phyloP scores from a whole-genome alignment of 2,113 vertebrate species.

The Plecturocebus donacophilus region DNA sequence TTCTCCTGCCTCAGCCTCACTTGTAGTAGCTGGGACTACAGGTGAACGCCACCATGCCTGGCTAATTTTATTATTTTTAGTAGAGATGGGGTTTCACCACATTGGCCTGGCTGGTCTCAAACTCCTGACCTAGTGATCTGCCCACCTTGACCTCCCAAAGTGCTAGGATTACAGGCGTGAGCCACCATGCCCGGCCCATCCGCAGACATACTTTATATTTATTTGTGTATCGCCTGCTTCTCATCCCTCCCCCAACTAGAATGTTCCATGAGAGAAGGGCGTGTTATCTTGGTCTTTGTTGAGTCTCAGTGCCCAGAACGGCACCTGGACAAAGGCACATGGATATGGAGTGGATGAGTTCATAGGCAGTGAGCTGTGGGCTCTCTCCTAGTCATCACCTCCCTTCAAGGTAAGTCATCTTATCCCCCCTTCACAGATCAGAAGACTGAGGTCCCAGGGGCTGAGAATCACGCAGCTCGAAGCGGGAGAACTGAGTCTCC shows the following conservation, averaged over 20 bases:
- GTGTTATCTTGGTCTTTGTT: background rate
- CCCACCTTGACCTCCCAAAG: too few relatives aligned
- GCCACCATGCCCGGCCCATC: background rate
- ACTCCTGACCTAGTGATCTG: too few relatives aligned
- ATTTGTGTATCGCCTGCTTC: background rate
- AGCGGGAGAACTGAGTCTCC: background rate
- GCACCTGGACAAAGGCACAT: rapidly evolving
- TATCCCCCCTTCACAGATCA: background rate
- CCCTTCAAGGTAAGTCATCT: background rate
- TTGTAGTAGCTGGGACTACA: too few relatives aligned
- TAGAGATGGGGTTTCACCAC: too few relatives aligned
- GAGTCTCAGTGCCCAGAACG: background rate
- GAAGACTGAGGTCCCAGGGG: background rate
- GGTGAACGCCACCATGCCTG: too few relatives aligned
- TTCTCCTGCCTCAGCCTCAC: too few relatives aligned
- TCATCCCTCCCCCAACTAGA: background rate
- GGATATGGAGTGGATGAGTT: rapidly evolving
- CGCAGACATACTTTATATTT: background rate
- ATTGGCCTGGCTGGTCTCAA: too few relatives aligned
- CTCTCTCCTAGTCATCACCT: rapidly evolving
- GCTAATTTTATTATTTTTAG: too few relatives aligned
- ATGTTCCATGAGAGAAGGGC: background rate
- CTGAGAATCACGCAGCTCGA: rapidly evolving
- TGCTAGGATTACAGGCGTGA: too few relatives aligned
- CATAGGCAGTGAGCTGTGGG: rapidly evolving